Base-by-base conservation (phyloP, 2,113 vertebrate species). In the Podocnemis expansa region DNA sequence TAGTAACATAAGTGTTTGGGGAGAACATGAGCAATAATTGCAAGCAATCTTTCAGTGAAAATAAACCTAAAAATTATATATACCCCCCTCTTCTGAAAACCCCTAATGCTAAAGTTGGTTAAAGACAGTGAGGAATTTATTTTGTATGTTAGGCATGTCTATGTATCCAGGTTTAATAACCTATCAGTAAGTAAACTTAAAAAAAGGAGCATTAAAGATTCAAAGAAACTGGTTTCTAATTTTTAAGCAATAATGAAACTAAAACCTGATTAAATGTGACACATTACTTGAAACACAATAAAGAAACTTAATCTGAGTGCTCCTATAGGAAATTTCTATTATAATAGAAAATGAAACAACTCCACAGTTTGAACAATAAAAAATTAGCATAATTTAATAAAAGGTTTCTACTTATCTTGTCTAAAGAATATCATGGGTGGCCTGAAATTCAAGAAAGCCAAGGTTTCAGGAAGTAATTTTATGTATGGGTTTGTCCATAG, bases 1-100 rank as follows among this genome's bases (percentile, higher is more conserved):
- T 98, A 98, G 98, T 97, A 98, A 97, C 98, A 93, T 98, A 98
- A 98, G 98, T 98, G 98, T 98, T 98, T 98, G 88, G 98, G 98
- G 98, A 98, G 96, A 97, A 97, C 96, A 96, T 58, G 96, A 97
- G 97, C 97, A 97, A 97, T 98, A 98, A 98, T 98, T 98, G 98
- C 92, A 96, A 97, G 89, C 95, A 97, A 96, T 95, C 97, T 98
- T 98, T 97, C 97, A 83, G 56, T 96, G 97, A 97, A 98, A 98
- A 98, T 97, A 97, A 97, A 98, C 96, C 94, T 97, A 92, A 97
- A 98, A 98, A 98, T 96, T 93, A n/a, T n/a, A n/a, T n/a, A n/a
- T n/a, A n/a, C n/a, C n/a, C n/a, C n/a, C n/a, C n/a, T n/a, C n/a
- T n/a, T n/a, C n/a, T n/a, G n/a, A n/a, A n/a, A n/a, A n/a, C n/a